Evolutionary conservation across 53 echinoderm and acorn worm species (phyloP).

Genomic region (Holothuria scabra): DNA sequence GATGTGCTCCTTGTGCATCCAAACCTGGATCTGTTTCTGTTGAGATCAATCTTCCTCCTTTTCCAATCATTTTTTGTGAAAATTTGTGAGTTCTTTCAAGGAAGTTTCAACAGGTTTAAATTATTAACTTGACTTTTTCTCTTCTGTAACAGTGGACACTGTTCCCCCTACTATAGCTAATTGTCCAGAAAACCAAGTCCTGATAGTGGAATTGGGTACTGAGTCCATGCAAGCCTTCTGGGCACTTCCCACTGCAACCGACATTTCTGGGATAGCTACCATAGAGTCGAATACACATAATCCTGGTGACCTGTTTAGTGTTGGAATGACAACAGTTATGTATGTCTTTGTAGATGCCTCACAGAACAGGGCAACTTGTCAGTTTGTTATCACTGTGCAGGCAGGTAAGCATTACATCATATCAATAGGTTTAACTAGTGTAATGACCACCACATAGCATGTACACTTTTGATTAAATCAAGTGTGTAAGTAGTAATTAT

Average conservation of each 20-base stretch:
- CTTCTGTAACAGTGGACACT: neutral
- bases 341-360: constrained; percentile 62
- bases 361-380: constrained; percentile 33
- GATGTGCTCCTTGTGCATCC: too few relatives aligned
- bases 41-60: too few relatives aligned
- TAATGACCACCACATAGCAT: too few relatives aligned
- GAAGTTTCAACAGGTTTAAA: too few relatives aligned
- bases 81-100: too few relatives aligned
- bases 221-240: constrained; percentile 41
- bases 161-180: constrained; percentile 32
- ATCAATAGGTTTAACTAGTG: too few relatives aligned
- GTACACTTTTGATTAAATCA: too few relatives aligned
- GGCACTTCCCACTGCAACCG: constrained; percentile 71
- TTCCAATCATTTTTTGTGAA: too few relatives aligned
- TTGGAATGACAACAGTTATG: constrained; percentile 58
- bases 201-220: constrained; percentile 49
- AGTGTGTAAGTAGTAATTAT: too few relatives aligned
- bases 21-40: too few relatives aligned
- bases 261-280: constrained; percentile 66
- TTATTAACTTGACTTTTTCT: too few relatives aligned
- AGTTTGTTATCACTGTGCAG: constrained; percentile 17
- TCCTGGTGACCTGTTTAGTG: constrained; percentile 42
- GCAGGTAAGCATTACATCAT: constrained; percentile 5
- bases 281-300: constrained; percentile 9
- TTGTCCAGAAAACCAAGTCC: constrained; percentile 29